Base-by-base conservation (phyloP, 2,888 invertebrate genomes). In the Lutraria lutraria region DNA sequence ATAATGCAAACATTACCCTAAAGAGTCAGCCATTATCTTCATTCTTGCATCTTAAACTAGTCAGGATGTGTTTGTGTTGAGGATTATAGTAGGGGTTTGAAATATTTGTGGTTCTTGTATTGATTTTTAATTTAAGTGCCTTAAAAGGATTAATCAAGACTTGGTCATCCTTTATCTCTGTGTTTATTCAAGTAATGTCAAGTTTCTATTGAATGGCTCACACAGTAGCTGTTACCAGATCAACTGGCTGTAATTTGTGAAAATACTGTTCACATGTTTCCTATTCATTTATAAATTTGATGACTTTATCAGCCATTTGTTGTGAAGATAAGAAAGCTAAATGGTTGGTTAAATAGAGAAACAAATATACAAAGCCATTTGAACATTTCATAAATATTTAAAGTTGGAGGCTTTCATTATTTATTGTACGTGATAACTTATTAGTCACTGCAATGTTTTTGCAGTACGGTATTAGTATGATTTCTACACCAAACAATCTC, bases 141-240 rank as follows among this genome's bases (percentile, higher is more conserved):
- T 25, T 43, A 25, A 8, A 10, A 68, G 63, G 12, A 68, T n/a
- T 25, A 68, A 68, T 68, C 12, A 25, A n/a, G n/a, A 21, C 21
- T 6, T 60, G 60, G 63, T n/a, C 63, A 68, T 68, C 4, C 4
- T 25, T 68, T 68, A 68, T 68, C 63, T 68, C 25, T 25, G 12
- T 68, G 63, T 68, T 68, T 68, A 68, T 25, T 25, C 25, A 68
- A 68, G 63, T 68, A 68, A 25, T 68, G n/a, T 68, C n/a, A 68
- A 68, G n/a, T 60, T n/a, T 21, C 60, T 60, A 21, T 60, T 60
- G 19, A 60, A 21, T 60, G 19, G 60, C n/a, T 19, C 21, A 60
- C 21, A n/a, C n/a, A 21, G 19, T 16, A 21, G n/a, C 60, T 60
- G 21, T 60, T 21, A 60, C 12, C 8, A 21, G 19, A 60, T 60